Evolutionary conservation across 23 tunicate genomes (phyloP).

Genomic region (Trididemnum nubilum): DNA sequence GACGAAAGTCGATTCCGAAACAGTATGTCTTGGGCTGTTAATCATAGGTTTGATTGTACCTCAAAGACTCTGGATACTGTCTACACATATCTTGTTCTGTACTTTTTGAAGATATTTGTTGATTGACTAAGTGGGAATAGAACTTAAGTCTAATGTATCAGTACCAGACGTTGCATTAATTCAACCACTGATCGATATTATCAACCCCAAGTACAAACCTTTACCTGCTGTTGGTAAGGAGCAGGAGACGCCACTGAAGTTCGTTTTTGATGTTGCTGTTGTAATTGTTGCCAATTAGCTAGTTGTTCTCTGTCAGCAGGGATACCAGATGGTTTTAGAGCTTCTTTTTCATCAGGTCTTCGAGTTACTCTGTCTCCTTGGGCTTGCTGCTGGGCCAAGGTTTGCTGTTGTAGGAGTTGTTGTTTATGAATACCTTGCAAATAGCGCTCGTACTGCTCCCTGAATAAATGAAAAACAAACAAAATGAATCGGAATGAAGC

Average conservation of each 20-base stretch:
- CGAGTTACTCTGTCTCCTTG: not conserved
- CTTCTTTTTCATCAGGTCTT: not conserved
- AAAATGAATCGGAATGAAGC: too few relatives aligned
- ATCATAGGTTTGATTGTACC: too few relatives aligned
- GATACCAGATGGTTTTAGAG: not conserved
- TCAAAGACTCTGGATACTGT: too few relatives aligned
- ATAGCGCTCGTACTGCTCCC: slow-evolving; percentile 27
- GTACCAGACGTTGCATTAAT: too few relatives aligned
- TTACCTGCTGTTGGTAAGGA: slow-evolving; percentile 8
- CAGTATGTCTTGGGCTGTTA: too few relatives aligned
- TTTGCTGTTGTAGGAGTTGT: slow-evolving; percentile 13
- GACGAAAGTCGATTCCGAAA: too few relatives aligned
- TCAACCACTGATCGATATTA: too few relatives aligned
- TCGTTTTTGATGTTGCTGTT: slow-evolving; percentile 11
- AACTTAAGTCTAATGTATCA: too few relatives aligned
- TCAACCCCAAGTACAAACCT: too few relatives aligned
- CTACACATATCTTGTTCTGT: too few relatives aligned
- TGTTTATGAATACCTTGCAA: slow-evolving; percentile 17
- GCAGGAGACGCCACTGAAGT: not conserved
- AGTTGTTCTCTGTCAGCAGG: not conserved
- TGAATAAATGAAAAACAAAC: not conserved
- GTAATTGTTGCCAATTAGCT: not conserved
- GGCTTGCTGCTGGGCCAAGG: slow-evolving; percentile 1
- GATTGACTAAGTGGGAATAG: too few relatives aligned
- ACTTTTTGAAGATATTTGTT: too few relatives aligned